Base-by-base conservation (phyloP, 2,888 invertebrate genomes). In the Lapara coniferarum region DNA sequence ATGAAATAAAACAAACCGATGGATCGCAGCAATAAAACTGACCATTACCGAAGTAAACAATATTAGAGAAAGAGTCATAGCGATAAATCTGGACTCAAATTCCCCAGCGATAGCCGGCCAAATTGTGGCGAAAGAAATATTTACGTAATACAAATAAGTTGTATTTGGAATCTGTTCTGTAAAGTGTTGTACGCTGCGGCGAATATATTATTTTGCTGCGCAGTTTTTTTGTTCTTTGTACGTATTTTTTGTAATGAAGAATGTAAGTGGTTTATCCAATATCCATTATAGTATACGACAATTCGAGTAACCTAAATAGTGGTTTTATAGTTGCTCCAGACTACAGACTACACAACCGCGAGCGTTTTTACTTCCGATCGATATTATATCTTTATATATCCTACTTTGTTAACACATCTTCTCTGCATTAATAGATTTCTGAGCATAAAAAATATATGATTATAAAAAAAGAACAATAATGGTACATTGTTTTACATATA, bases 41-140 rank as follows among this genome's bases (percentile, higher is more conserved):
- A 86, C 89, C 89, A 78, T 79, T 91, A 90, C 89, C 77, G 82
- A 87, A 91, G 90, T 90, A 91, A 92, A 92, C 91, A 92, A 90
- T 91, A 92, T 92, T 89, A 91, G 85, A 84, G 84, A 87, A 86
- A 84, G 86, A 89, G 84, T 86, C 88, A 77, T 81, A 77, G 84
- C 82, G 79, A 89, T 92, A 92, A 92, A 93, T 93, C 89, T 86
- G 78, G 72, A 77, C 76, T 79, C 81, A 85, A 90, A 91, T 88
- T 88, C 85, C 85, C 82, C 79, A 80, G 85, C 87, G 88, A 89
- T 86, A 85, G 85, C 85, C 77, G 80, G 84, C 89, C 85, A 86
- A 90, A 90, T 87, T 89, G 88, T 85, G 87, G 87, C 80, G 79
- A 85, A 85, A 84, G 81, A 79, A 81, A 82, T 76, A 84, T 85